These are phyloP conservation scores for Ischnus inquisitorius DNA, from an alignment of 2,888 invertebrate species.

Conservation along the genomic window DNA sequence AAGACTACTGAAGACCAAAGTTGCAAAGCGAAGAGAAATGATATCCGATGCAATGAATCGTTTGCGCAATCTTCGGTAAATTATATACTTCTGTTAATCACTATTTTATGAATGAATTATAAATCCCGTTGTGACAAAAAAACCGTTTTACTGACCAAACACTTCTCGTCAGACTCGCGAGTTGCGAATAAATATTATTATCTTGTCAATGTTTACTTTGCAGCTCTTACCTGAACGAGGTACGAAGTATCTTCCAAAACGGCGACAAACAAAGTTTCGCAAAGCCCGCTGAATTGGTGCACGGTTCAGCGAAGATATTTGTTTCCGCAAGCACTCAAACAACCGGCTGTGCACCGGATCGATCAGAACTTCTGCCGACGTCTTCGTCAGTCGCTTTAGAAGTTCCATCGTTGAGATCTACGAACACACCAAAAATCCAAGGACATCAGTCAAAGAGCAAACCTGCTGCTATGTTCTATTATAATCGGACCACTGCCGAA, in stretches of 20 bases:
- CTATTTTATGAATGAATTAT: too few relatives aligned
- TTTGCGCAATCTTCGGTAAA: slow-evolving; percentile 51
- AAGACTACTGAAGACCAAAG: slow-evolving; percentile 10
- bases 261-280: neutral
- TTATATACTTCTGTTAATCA: too few relatives aligned
- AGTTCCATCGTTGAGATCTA: too few relatives aligned
- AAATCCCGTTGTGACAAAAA: too few relatives aligned
- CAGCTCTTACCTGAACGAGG: slow-evolving; percentile 56
- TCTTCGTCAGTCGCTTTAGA: neutral
- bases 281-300: neutral
- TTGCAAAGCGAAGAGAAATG: slow-evolving; percentile 29
- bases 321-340: slow-evolving; percentile 56
- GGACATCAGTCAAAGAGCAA: neutral
- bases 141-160: too few relatives aligned
- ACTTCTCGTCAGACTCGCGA: too few relatives aligned
- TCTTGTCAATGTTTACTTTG: neutral
- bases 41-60: slow-evolving; percentile 16
- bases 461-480: neutral
- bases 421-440: neutral
- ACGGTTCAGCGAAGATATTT: slow-evolving; percentile 1
- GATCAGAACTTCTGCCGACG: neutral
- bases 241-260: slow-evolving; percentile 18
- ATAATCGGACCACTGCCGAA: neutral
- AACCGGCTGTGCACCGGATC: neutral
- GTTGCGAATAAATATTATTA: too few relatives aligned